Conservation (phyloP, 1,140 invertebrate genomes). For the Pectinophora gossypiella region DNA sequence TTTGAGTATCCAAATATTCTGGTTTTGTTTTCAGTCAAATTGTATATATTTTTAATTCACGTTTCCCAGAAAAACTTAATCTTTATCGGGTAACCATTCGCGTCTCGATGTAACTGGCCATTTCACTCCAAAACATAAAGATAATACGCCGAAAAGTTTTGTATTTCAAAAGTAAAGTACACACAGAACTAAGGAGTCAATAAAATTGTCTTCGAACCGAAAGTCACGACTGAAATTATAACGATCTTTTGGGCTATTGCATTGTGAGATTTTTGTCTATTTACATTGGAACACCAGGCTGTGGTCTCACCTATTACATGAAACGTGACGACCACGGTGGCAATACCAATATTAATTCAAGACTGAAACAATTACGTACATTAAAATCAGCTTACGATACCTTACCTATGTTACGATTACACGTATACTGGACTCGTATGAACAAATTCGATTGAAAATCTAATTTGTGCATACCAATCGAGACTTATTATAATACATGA, state of each 20-base stretch:
- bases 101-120: slow-evolving; percentile 43
- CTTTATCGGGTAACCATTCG: slow-evolving; percentile 47
- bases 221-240: slow-evolving; percentile 52
- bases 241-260: slow-evolving; percentile 70
- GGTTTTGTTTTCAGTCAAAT: slow-evolving; percentile 45
- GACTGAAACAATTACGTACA: slow-evolving; percentile 70
- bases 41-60: slow-evolving; percentile 41
- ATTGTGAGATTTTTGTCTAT: slow-evolving; percentile 54
- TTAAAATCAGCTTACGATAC: slow-evolving; percentile 71
- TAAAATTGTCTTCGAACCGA: slow-evolving; percentile 41
- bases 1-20: slow-evolving; percentile 32
- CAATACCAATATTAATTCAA: slow-evolving; percentile 68
- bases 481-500: slow-evolving; percentile 67
- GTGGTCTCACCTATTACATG: slow-evolving; percentile 9
- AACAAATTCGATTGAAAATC: slow-evolving; percentile 18
- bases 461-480: slow-evolving; percentile 30
- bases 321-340: slow-evolving; percentile 1
- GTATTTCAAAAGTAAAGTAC: slow-evolving; percentile 55
- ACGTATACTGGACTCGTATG: slow-evolving; percentile 38
- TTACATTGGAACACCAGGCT: slow-evolving; percentile 46
- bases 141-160: slow-evolving; percentile 63
- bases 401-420: slow-evolving; percentile 72
- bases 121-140: slow-evolving; percentile 50
- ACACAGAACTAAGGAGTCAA: slow-evolving; percentile 31
- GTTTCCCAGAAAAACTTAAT: slow-evolving; percentile 63